Conservation (phyloP, 2,797 vertebrate species). For the Sebastes minor region DNA sequence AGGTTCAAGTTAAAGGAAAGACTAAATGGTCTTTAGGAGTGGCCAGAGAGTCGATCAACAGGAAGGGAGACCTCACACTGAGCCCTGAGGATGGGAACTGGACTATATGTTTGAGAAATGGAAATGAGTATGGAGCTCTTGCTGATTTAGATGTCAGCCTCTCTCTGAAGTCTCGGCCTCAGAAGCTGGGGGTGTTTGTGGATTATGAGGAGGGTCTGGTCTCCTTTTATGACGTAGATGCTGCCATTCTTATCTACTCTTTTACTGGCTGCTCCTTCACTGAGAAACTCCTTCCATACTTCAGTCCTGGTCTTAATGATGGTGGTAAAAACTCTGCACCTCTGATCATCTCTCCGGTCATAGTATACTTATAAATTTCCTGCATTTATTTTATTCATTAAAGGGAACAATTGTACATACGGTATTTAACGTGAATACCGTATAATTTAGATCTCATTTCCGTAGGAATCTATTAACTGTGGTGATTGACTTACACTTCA, state of each 20-base stretch:
- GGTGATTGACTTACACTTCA: not conserved
- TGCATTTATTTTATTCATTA: too few species aligned
- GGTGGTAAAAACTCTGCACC: too few species aligned
- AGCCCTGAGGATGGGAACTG: not conserved
- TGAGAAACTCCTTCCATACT: too few species aligned
- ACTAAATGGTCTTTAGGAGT: not conserved
- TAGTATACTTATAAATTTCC: not conserved
- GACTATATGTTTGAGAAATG: not conserved
- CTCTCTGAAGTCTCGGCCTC: not conserved
- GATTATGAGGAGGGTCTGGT: too few species aligned
- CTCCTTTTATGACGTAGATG: too few species aligned
- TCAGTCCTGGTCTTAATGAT: too few species aligned
- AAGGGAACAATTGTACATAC: not conserved
- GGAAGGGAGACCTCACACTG: not conserved
- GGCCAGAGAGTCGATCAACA: not conserved
- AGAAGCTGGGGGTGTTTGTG: too few species aligned
- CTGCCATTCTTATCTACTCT: too few species aligned
- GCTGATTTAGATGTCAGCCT: accelerated
- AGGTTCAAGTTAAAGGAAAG: too few species aligned
- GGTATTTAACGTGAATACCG: not conserved
- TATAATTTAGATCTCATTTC: not conserved
- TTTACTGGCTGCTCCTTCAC: too few species aligned
- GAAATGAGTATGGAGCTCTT: not conserved
- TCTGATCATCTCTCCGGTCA: too few species aligned
- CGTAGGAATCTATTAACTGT: not conserved